Evolutionary conservation across 2,797 vertebrate genomes (phyloP), one percentile per base, ranked within the genome.

Genomic region (Apogon talboti): DNA sequence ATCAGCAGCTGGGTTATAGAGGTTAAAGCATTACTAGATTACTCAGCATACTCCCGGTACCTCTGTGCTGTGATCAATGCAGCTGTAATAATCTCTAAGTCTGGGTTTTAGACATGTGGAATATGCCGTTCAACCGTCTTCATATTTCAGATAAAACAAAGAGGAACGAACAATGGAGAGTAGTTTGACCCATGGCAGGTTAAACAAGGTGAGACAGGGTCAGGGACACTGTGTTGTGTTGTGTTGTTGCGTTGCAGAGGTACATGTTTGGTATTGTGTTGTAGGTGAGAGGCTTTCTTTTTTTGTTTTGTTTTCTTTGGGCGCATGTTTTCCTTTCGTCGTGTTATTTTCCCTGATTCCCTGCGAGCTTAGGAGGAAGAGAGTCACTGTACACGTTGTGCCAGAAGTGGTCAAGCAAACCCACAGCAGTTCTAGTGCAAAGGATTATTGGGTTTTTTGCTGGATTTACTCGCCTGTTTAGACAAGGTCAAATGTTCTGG

Each of bases 1-100:
- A 80, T 50, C 77, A 72, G 40, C 4, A 63, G 58, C 10, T 3
- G 3, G 62, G 75, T 71, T 84, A 83, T 92, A 33, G 44, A 89
- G 84, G 88, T 90, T 80, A 84, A 90, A 66, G 74, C 21, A 70
- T 92, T 79, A 89, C 38, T 47, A 73, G 81, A 88, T 86, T 68
- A 91, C 73, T 74, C n/a, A 13, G 52, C 79, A 82, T 59, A 70
- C 53, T 45, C 53, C 44, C 53, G 42, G 42, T 21, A 21, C 19
- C 19, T 21, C 19, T 21, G 2, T 21, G 19, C 79, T 65, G 63
- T 11, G 0, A 54, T 50, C 28, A 28, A 6, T 64, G 68, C 67
- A 40, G 51, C 54, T 13, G 18, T 14, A 53, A 43, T 18, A 45
- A 38, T 45, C 21, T 5, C 24, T 30, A 1, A 0, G 21, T 7